phyloP scores from a whole-genome alignment of 2,888 invertebrate species.

The Ashinkailepas kermadecensis region DNA sequence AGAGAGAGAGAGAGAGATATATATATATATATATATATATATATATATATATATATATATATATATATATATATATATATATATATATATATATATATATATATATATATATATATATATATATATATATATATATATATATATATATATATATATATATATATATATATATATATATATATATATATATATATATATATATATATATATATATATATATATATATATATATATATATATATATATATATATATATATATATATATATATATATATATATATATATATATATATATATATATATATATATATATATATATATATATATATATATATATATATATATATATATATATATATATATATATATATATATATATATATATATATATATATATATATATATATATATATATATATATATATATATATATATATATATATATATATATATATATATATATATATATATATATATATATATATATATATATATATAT shows the following conservation, averaged over 20 bases:
- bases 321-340: slow-evolving; percentile 23
- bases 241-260: too few relatives aligned
- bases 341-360: slow-evolving; percentile 21
- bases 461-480: slow-evolving; percentile 21
- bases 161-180: slow-evolving; percentile 1
- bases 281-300: slow-evolving; percentile 1
- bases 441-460: slow-evolving; percentile 23
- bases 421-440: slow-evolving; percentile 23
- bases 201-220: slow-evolving; percentile 23
- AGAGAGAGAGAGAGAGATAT: too few relatives aligned
- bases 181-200: slow-evolving; percentile 23
- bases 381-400: background rate
- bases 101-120: slow-evolving; percentile 6
- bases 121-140: too few relatives aligned
- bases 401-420: slow-evolving; percentile 1
- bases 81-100: slow-evolving; percentile 22
- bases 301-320: slow-evolving; percentile 23
- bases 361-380: too few relatives aligned
- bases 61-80: slow-evolving; percentile 24
- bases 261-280: background rate
- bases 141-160: background rate
- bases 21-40: background rate
- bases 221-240: slow-evolving; percentile 21
- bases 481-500: too few relatives aligned
- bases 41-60: slow-evolving; percentile 16